Evolutionary conservation across 2,797 vertebrate genomes (phyloP).

Genomic region (Sebastes minor): DNA sequence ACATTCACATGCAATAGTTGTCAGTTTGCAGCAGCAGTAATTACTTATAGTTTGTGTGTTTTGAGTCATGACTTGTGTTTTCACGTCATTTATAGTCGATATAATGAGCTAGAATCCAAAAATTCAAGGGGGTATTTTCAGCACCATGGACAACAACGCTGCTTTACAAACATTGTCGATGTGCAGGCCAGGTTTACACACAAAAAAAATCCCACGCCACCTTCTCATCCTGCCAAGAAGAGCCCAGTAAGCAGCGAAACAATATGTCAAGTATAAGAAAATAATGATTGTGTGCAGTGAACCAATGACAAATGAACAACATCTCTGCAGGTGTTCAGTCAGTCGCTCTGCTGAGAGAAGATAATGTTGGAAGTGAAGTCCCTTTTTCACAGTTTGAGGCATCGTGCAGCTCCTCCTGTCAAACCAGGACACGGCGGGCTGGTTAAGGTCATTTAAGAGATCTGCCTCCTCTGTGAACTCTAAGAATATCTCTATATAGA

Average conservation of each 20-base stretch:
- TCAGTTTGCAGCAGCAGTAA: background rate
- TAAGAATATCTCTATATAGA: conserved; percentile 32
- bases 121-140: background rate
- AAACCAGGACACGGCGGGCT: conserved; percentile 15
- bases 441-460: conserved; percentile 18
- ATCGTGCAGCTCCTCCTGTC: background rate
- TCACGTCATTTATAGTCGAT: background rate
- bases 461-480: conserved; percentile 26
- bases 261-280: conserved; percentile 10
- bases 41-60: background rate
- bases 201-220: background rate
- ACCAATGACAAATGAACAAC: background rate
- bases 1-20: background rate
- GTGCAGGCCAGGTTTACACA: background rate
- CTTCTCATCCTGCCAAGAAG: conserved; percentile 5
- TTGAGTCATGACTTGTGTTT: background rate
- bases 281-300: too few species aligned
- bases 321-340: background rate
- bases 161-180: background rate
- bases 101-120: background rate
- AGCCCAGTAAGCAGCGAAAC: conserved; percentile 5
- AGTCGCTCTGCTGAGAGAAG: background rate
- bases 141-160: background rate
- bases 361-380: conserved; percentile 3
- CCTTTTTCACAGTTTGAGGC: background rate